phyloP scores from a whole-genome alignment of 2,797 vertebrate genomes.

The Microcaecilia unicolor region DNA sequence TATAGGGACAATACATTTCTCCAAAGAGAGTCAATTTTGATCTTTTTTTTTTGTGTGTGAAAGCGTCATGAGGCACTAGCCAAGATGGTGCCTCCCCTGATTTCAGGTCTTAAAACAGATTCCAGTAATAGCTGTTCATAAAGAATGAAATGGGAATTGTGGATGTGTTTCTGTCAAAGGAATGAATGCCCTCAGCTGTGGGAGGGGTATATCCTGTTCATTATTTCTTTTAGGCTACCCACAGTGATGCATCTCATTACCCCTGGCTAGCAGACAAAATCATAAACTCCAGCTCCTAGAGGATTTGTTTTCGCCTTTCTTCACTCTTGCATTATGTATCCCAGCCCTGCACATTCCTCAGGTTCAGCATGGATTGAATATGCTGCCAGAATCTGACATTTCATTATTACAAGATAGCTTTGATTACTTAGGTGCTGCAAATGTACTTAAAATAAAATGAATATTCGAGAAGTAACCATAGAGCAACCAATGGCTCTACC shows the following conservation, averaged over 20 bases:
- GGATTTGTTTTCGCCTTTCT: slow-evolving; percentile 1
- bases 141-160: neutral
- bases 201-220: neutral
- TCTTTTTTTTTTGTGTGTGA: neutral
- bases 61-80: neutral
- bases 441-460: rapidly evolving
- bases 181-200: neutral
- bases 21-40: neutral
- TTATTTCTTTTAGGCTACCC: slow-evolving; percentile 6
- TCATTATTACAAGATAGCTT: neutral
- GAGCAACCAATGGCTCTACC: no score
- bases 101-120: no score
- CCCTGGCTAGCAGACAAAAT: neutral
- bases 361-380: neutral
- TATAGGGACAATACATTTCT: no score
- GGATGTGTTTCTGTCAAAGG: neutral
- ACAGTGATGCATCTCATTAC: slow-evolving; percentile 11
- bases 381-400: neutral
- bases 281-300: neutral
- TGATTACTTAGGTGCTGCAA: neutral
- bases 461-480: no score
- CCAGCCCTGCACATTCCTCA: neutral
- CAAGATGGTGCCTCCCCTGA: neutral
- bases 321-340: neutral
- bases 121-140: neutral